Percentiles rank a stretch among this genome's conserved stretches.
phyloP scores from a whole-genome alignment of 2,888 invertebrate genomes.

The Drosophila helvetica region DNA sequence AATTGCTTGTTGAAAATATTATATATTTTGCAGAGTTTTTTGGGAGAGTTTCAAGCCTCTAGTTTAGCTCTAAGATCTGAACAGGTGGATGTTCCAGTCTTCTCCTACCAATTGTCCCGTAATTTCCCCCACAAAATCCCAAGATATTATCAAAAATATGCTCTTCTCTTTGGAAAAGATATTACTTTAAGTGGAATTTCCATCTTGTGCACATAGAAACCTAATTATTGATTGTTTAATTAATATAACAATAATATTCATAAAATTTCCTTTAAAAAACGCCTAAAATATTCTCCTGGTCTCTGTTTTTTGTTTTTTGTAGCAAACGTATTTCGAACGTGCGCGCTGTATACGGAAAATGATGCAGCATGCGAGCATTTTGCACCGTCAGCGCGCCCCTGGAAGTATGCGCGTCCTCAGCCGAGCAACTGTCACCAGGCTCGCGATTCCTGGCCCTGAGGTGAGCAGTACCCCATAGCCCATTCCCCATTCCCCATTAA shows the following conservation, averaged over 20 bases:
- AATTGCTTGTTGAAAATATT: too few relatives aligned
- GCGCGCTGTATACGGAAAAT: conserved; percentile 84
- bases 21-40: too few relatives aligned
- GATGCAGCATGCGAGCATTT: conserved; percentile 88
- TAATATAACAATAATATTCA: too few relatives aligned
- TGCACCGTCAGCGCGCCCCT: conserved; percentile 92
- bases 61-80: too few relatives aligned
- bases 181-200: too few relatives aligned
- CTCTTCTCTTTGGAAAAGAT: too few relatives aligned
- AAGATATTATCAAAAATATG: neutral
- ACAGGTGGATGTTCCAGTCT: too few relatives aligned
- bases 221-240: too few relatives aligned
- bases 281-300: conserved; percentile 6
- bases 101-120: too few relatives aligned
- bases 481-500: conserved; percentile 1
- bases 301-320: conserved; percentile 17
- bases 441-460: conserved; percentile 87
- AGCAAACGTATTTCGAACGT: conserved; percentile 84
- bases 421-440: conserved; percentile 86
- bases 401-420: conserved; percentile 89
- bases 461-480: conserved; percentile 58
- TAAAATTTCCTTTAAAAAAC: neutral
- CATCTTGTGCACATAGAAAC: too few relatives aligned
- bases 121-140: neutral
- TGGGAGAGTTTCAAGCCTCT: too few relatives aligned